These are phyloP conservation scores for Scarus forsteni DNA, from an alignment of 2,797 vertebrate genomes.

Conservation along the genomic window DNA sequence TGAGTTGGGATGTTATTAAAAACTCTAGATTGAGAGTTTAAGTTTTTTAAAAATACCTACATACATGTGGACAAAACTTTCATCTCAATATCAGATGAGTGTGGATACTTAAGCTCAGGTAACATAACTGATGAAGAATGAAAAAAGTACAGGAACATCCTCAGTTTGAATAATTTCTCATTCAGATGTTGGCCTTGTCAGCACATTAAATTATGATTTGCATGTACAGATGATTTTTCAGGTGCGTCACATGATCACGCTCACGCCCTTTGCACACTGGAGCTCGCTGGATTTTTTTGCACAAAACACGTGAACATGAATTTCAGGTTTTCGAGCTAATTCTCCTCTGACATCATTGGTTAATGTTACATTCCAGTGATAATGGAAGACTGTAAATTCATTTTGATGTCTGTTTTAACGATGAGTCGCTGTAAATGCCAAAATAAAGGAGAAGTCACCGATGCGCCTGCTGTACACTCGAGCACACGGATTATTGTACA, in stretches of 20 bases:
- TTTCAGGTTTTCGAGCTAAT: slow-evolving; percentile 41
- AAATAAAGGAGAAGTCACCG: slow-evolving; percentile 43
- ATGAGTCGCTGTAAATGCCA: slow-evolving; percentile 62
- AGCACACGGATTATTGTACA: slow-evolving; percentile 52
- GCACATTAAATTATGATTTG: slow-evolving; percentile 30
- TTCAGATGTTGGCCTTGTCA: slow-evolving; percentile 10
- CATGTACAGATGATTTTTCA: slow-evolving; percentile 39
- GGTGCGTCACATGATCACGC: slow-evolving; percentile 17
- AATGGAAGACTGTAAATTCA: slow-evolving; percentile 61
- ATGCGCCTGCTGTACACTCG: slow-evolving; percentile 48
- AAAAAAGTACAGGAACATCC: too few relatives aligned
- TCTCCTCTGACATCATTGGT: slow-evolving; percentile 74
- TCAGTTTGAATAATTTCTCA: too few relatives aligned
- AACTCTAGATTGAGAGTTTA: too few relatives aligned
- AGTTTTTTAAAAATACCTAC: too few relatives aligned
- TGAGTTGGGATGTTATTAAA: too few relatives aligned
- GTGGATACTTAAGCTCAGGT: too few relatives aligned
- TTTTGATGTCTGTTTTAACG: slow-evolving; percentile 30
- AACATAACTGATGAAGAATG: too few relatives aligned
- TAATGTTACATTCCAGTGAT: slow-evolving; percentile 91
- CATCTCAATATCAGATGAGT: too few relatives aligned
- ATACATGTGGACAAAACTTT: too few relatives aligned
- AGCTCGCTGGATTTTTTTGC: slow-evolving; percentile 49
- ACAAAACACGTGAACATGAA: slow-evolving; percentile 38
- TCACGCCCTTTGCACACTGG: slow-evolving; percentile 42